Conservation (phyloP, 2,113 vertebrate genomes). For the Pagrus major region DNA sequence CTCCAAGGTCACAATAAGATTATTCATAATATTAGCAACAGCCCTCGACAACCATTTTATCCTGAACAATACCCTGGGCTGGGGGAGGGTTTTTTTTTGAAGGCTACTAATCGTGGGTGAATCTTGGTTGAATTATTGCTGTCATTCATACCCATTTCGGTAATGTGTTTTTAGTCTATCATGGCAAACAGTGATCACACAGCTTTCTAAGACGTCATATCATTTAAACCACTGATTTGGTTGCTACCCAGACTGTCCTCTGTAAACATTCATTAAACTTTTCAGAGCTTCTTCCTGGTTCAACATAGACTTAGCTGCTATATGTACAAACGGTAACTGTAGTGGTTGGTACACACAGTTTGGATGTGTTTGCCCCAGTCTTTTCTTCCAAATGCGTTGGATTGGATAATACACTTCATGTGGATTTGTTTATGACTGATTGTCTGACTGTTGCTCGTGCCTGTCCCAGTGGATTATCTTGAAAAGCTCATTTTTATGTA, state of each 20-base stretch:
- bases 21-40: slow-evolving; percentile 1
- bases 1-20: neutral
- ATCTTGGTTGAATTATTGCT: neutral
- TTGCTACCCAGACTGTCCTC: neutral
- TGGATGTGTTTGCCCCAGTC: neutral
- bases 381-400: neutral
- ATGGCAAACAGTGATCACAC: neutral
- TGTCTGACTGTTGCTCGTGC: neutral
- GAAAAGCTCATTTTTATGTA: neutral
- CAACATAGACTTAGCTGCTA: neutral
- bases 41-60: slow-evolving; percentile 1
- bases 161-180: neutral
- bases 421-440: neutral
- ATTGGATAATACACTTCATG: neutral
- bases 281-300: neutral
- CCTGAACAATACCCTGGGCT: slow-evolving; percentile 18
- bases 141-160: neutral
- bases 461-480: neutral
- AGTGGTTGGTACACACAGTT: neutral
- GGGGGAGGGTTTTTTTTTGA: slow-evolving; percentile 33
- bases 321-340: neutral
- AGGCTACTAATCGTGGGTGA: neutral
- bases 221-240: neutral
- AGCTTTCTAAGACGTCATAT: neutral
- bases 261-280: neutral